Evolutionary conservation across 1,140 invertebrate species (phyloP).

Genomic region (Elymnias hypermnestra): DNA sequence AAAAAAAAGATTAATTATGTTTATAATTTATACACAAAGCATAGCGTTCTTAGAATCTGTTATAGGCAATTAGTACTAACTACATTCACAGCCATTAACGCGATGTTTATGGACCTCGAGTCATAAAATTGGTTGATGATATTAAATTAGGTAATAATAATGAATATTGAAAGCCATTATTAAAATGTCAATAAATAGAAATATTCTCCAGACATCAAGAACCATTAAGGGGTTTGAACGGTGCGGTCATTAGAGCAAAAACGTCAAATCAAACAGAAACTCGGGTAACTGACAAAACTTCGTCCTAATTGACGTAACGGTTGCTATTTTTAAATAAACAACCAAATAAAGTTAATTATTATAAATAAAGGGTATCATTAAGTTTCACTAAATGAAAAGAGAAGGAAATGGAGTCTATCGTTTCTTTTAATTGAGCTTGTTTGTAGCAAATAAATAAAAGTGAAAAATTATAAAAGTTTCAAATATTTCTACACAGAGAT

Average conservation of each 20-base stretch:
- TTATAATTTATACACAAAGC: neutral
- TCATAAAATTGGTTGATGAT: conserved; percentile 4
- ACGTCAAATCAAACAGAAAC: conserved; percentile 60
- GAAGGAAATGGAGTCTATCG: conserved; percentile 17
- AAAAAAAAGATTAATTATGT: neutral
- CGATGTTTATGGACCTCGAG: too few species aligned
- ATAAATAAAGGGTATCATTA: conserved; percentile 23
- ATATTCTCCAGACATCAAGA: conserved; percentile 27
- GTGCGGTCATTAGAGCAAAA: conserved; percentile 56
- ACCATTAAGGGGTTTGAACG: conserved; percentile 35
- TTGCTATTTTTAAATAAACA: conserved; percentile 10
- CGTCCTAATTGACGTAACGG: conserved; percentile 39
- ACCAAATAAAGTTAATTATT: conserved; percentile 21
- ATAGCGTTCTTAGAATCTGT: neutral
- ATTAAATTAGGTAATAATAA: conserved; percentile 12
- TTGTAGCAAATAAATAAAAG: too few species aligned
- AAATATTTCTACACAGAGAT: too few species aligned
- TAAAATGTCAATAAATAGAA: conserved; percentile 45
- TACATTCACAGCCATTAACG: neutral
- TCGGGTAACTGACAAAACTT: conserved; percentile 45
- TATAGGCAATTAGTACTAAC: neutral
- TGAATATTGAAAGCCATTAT: conserved; percentile 38
- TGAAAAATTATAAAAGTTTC: too few species aligned
- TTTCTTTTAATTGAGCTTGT: conserved; percentile 11
- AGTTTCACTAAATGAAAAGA: conserved; percentile 16